A percentile compares a stretch with the other conserved stretches of the same genome.
These are phyloP conservation scores for Pachyseris speciosa DNA, from an alignment of 64 coral and sea anemone genomes.

Conservation along the genomic window DNA sequence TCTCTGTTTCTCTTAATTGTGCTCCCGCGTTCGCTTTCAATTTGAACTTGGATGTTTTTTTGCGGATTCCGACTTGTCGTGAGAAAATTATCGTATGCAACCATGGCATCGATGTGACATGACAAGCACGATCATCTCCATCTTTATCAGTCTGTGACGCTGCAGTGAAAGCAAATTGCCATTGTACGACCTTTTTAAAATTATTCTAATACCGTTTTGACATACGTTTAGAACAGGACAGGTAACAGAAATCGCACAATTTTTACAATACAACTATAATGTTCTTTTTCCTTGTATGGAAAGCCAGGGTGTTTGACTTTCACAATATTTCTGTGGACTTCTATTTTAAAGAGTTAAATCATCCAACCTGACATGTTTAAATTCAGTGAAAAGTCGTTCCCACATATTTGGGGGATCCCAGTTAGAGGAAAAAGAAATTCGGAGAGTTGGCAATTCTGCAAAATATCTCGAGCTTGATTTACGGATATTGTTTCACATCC, in stretches of 20 bases:
- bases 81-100: conserved; percentile 38
- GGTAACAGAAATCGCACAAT: conserved; percentile 63
- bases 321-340: conserved; percentile 59
- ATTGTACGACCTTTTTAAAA: conserved; percentile 6
- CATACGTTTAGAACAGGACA: conserved; percentile 53
- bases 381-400: conserved; percentile 58
- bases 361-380: conserved; percentile 54
- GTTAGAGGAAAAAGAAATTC: conserved; percentile 29
- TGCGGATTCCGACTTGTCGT: conserved; percentile 17
- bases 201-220: conserved; percentile 26
- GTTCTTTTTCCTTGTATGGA: conserved; percentile 57
- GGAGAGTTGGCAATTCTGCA: conserved; percentile 54
- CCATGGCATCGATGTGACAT: conserved; percentile 2
- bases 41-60: no score
- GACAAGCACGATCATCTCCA: conserved; percentile 30
- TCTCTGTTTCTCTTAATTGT: conserved; percentile 60
- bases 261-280: conserved; percentile 57
- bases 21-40: conserved; percentile 17
- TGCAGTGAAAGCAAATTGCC: conserved; percentile 50
- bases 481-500: no score
- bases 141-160: conserved; percentile 36
- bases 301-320: conserved; percentile 57
- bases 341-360: conserved; percentile 62
- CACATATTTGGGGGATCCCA: conserved; percentile 57
- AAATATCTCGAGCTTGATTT: no score